These are phyloP conservation scores for Latrodectus geometricus DNA, from an alignment of 1,140 invertebrate genomes.

Conservation along the genomic window DNA sequence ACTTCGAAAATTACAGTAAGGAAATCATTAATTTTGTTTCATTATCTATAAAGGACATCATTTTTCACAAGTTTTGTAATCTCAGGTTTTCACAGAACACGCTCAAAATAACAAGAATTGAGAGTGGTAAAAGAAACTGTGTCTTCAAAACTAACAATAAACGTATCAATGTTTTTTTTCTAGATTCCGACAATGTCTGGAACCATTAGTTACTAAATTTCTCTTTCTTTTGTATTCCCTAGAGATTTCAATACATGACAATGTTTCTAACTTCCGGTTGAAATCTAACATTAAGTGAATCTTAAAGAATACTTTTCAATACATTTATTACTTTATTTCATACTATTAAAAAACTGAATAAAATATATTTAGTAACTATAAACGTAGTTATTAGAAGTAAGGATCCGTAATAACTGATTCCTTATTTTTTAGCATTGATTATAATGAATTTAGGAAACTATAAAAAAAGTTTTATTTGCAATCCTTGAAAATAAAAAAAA, in stretches of 20 bases:
- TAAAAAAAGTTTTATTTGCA: too few relatives aligned
- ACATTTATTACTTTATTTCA: slow-evolving; percentile 52
- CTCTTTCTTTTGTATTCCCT: slow-evolving; percentile 2
- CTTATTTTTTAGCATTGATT: too few relatives aligned
- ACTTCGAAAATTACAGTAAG: slow-evolving; percentile 6
- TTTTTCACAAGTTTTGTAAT: slow-evolving; percentile 36
- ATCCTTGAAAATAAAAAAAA: too few relatives aligned
- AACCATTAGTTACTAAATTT: slow-evolving; percentile 37
- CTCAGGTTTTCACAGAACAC: slow-evolving; percentile 30
- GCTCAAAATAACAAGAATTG: slow-evolving; percentile 24
- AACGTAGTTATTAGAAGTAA: background rate
- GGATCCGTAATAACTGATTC: background rate
- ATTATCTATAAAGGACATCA: slow-evolving; percentile 19
- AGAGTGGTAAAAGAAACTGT: slow-evolving; percentile 4
- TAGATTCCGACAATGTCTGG: background rate
- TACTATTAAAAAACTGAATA: slow-evolving; percentile 1
- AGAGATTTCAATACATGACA: slow-evolving; percentile 12
- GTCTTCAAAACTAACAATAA: slow-evolving; percentile 29
- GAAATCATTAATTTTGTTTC: slow-evolving; percentile 10
- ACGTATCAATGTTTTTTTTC: slow-evolving; percentile 3
- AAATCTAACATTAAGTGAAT: slow-evolving; percentile 47
- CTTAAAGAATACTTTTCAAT: slow-evolving; percentile 22
- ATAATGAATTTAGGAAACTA: too few relatives aligned
- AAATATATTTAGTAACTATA: background rate
- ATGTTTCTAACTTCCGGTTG: slow-evolving; percentile 26